Base-by-base conservation (phyloP, 2,797 vertebrate species). In the Hirundo rustica region DNA sequence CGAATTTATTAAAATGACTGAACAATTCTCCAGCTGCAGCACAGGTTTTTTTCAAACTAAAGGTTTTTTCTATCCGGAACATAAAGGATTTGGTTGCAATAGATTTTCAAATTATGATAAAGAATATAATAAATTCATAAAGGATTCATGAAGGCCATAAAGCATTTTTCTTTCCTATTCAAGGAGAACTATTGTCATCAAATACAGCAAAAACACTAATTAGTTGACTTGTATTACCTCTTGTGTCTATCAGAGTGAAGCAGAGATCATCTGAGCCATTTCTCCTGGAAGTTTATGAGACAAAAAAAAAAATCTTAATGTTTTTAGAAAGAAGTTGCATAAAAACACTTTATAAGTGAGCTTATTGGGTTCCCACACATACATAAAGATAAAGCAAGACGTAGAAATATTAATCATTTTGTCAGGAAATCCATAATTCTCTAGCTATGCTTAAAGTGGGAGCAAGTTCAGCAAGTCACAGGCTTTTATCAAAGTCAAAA, bases 401-500 rank as follows among this genome's bases (percentile, higher is more conserved):
- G 78, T 53, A 84, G 45, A 91, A 83, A 88, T 80, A 96, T 88
- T 93, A 92, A 92, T 85, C 86, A 92, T 92, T 96, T 96, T 96
- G 86, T 76, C 84, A 88, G 77, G 77, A 96, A 97, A 97, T 95
- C 92, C 83, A 89, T 96, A 94, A 79, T 66, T 93, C 61, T 81
- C 30, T 83, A 87, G 51, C 72, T 91, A 19, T 95, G 86, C 76
- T 82, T 95, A 93, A 97, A 97, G 84, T 76, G 90, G 95, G 82
- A 96, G 68, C 64, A 94, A 97, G 70, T 95, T 96, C 77, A 97
- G 89, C 76, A 79, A 94, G 89, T 92, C 87, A 84, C 67, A 86
- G 70, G 66, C 32, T 92, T 97, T 97, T 92, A 97, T 95, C 67
- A 88, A 97, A 97, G 96, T 95, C 95, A 95, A 92, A 96, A 95